Base-by-base conservation (phyloP, 2,888 invertebrate species). In the Zhuqinia jingwanae region DNA sequence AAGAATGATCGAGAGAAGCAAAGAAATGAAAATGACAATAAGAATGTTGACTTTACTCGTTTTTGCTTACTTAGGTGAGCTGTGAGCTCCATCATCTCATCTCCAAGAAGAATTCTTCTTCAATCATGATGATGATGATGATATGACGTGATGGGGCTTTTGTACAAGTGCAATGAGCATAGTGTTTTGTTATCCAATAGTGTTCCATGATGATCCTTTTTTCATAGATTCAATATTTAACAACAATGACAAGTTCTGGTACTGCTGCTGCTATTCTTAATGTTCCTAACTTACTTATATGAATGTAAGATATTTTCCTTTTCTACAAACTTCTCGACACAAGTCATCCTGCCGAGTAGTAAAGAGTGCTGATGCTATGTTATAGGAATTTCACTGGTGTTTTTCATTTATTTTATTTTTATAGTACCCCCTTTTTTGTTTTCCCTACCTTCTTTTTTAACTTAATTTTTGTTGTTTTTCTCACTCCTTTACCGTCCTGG, bases 21-120 rank as follows among this genome's bases (percentile, higher is more conserved):
- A 2, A 25, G 25, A 58, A 3, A 36, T 2, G 6, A 78, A 63
- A 47, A 78, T 78, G 78, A 78, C 78, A 78, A 78, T 78, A 78
- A 78, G 47, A 70, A 70, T 45, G 53, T 53, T 50, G 50, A 70
- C 73, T 75, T 68, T 58, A n/a, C 30, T 50, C n/a, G n/a, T n/a
- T 58, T 58, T 25, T 25, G 58, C 58, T 58, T 22, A 58, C 25
- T 58, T 58, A 25, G 8, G 25, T 3, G 20, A 11, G 25, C 11
- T 20, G 25, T 11, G 58, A 58, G 10, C 47, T 47, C 20, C 70
- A 47, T 65, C 36, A 65, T 65, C 45, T n/a, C n/a, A n/a, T 50
- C 50, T 25, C 20, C 58, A 58, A 58, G 25, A 58, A 15, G 25
- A 22, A 25, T 53, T 8, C 53, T 53, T 47, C 47, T 47, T 47